phyloP scores from a whole-genome alignment of 2,797 vertebrate genomes.

The Phataginus tricuspis region DNA sequence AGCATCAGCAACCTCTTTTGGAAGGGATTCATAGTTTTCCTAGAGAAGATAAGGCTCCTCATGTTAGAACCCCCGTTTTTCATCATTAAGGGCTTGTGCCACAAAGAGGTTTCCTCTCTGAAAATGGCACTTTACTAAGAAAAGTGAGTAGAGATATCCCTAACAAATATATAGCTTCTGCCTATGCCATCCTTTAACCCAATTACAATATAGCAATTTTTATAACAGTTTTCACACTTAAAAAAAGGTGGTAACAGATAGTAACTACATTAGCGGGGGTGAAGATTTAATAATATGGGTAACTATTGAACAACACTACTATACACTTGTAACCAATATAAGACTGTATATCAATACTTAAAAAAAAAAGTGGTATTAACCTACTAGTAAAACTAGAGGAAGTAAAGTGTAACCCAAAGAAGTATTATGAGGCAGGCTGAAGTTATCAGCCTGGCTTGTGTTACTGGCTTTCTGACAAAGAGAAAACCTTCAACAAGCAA shows the following conservation, averaged over 20 bases:
- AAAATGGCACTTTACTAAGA: neutral
- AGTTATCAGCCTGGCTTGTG: neutral
- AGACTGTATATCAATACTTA: too few species aligned
- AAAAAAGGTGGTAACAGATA: neutral
- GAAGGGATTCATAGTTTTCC: slow-evolving; percentile 75
- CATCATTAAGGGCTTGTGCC: neutral
- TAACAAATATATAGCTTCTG: neutral
- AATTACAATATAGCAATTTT: neutral
- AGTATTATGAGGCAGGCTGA: neutral
- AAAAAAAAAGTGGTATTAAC: neutral
- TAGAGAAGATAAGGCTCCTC: slow-evolving; percentile 63
- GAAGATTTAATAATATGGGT: too few species aligned
- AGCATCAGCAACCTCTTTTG: slow-evolving; percentile 84
- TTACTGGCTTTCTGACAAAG: slow-evolving; percentile 22
- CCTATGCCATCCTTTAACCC: neutral
- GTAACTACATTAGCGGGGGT: too few species aligned
- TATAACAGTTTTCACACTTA: neutral
- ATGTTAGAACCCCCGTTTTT: neutral
- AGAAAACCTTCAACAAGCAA: neutral
- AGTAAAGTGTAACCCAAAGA: neutral
- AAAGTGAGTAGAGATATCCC: neutral
- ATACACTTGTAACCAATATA: too few species aligned
- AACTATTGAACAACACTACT: too few species aligned
- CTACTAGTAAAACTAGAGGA: neutral
- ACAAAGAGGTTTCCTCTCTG: neutral